Evolutionary conservation across 1,140 invertebrate species (phyloP).

Genomic region (Stegodyphus mimosarum): DNA sequence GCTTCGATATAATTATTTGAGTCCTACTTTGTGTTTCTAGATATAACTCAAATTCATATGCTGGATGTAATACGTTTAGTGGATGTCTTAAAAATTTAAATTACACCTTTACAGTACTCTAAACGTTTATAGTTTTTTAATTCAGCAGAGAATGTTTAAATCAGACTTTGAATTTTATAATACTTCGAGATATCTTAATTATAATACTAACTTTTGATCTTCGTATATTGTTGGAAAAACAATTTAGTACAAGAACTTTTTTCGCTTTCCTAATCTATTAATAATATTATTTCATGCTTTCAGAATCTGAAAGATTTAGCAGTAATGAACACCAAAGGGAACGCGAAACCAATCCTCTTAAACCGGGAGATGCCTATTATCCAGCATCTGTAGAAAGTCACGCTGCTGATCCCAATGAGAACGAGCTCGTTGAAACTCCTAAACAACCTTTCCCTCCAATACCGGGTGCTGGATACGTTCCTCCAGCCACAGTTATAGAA

Average conservation of each 20-base stretch:
- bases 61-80: too few species aligned
- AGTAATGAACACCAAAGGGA: conserved; percentile 17
- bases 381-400: not conserved
- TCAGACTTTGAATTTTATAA: too few species aligned
- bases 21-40: too few species aligned
- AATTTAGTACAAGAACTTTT: not conserved
- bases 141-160: too few species aligned
- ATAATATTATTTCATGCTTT: not conserved
- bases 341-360: not conserved
- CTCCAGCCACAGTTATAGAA: conserved; percentile 9
- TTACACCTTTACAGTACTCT: too few species aligned
- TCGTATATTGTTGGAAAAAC: too few species aligned
- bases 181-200: too few species aligned
- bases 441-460: conserved; percentile 36
- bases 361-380: not conserved
- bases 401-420: conserved; percentile 16
- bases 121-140: too few species aligned
- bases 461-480: conserved; percentile 45
- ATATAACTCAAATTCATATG: too few species aligned
- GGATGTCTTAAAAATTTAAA: too few species aligned
- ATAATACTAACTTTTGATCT: too few species aligned
- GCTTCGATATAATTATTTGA: too few species aligned
- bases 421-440: conserved; percentile 42
- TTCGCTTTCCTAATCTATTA: not conserved
- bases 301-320: conserved; percentile 3